Evolutionary conservation across 2,888 invertebrate genomes (phyloP).

Genomic region (Drosophila koepferae): DNA sequence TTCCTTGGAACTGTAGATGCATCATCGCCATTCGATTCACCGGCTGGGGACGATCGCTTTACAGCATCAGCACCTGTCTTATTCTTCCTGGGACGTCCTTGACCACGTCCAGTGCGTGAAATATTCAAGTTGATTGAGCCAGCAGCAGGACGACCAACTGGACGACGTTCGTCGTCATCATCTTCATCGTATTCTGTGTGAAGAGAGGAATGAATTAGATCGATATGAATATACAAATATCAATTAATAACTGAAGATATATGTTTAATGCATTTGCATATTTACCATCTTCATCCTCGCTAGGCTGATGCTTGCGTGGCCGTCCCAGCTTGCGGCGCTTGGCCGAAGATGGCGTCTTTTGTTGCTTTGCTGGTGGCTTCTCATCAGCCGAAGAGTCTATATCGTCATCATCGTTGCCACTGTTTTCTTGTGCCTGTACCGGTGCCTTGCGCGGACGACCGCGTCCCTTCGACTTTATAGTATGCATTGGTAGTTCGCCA

Average conservation of each 20-base stretch:
- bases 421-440: conserved; percentile 18
- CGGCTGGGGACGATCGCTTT: conserved; percentile 9
- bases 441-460: conserved; percentile 70
- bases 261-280: neutral
- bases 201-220: neutral
- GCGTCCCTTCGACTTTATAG: conserved; percentile 60
- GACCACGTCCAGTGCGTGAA: conserved; percentile 72
- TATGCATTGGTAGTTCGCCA: conserved; percentile 9
- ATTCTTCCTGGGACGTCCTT: conserved; percentile 74
- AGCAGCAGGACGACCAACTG: conserved; percentile 75
- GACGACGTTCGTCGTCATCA: conserved; percentile 64
- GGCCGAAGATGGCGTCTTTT: conserved; percentile 39
- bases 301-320: conserved; percentile 71
- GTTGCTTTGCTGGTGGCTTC: conserved; percentile 25
- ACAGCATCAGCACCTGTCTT: neutral
- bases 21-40: conserved; percentile 42
- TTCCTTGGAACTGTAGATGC: conserved; percentile 41
- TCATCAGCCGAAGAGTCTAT: conserved; percentile 27
- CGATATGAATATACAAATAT: too few relatives aligned
- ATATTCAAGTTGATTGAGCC: conserved; percentile 77
- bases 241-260: neutral
- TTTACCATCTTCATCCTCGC: conserved; percentile 70
- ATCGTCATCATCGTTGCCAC: conserved; percentile 26
- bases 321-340: conserved; percentile 72
- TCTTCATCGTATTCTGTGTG: conserved; percentile 56